Base-by-base conservation (phyloP, 2,888 invertebrate genomes). In the Sphaeridia pumilis region DNA sequence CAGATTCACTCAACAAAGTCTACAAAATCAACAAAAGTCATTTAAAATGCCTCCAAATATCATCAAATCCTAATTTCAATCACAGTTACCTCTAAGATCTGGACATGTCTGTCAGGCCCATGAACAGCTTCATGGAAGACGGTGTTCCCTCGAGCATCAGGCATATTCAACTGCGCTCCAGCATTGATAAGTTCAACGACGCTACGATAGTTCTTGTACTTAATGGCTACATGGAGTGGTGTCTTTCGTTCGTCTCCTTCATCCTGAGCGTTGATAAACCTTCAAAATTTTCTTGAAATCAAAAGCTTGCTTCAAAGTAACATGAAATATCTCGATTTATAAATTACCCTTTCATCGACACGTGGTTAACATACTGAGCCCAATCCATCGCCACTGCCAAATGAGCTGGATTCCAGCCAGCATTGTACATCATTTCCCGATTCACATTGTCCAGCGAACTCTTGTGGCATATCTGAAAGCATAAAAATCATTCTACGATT, bases 61-160 rank as follows among this genome's bases (percentile, higher is more conserved):
- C n/a, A n/a, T n/a, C n/a, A n/a, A n/a, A n/a, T n/a, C n/a, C n/a
- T 10, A 12, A 28, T 46, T 41, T 41, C 41, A 14, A 14, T 20
- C 20, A 17, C 7, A 17, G 17, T 7, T 25, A 25, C 25, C 25
- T 43, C 43, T 5, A 56, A 38, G 31, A 56, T 52, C 21, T 31
- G 20, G 17, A 35, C 12, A 12, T 25, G 24, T 3, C 35, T n/a
- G 14, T 26, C 25, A 2, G 52, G 48, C 14, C 17, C 20, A 2
- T 78, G 80, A 1, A 87, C 83, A 0, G 93, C 90, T 53, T 88
- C 71, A 72, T 94, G 94, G 10, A 95, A 71, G 0, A 93, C 82
- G 0, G 87, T 83, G 66, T 93, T 87, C 1, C 89, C 89, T 57
- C 87, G 82, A 2, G 78, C 76, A 67, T 93, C 92, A 0, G 76